Evolutionary conservation across 2,113 vertebrate genomes (phyloP), one percentile per base, ranked within the genome.

Genomic region (Rhinogobius similis): DNA sequence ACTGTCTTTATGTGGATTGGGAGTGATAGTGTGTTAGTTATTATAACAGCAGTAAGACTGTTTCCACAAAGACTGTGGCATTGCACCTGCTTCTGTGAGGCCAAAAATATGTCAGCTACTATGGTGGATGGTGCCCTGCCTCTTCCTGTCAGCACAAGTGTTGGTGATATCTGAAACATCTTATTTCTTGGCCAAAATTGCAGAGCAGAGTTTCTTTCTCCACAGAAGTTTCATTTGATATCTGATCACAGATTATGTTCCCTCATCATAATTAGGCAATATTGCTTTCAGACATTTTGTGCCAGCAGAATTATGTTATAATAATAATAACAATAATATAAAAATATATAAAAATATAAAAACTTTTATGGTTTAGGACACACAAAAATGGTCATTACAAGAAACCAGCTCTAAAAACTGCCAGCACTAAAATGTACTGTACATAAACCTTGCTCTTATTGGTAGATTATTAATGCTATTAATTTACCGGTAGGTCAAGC

Each of bases 221-320:
- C 77, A 68, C 85, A 79, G 75, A 59, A 84, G 84, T 84, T 88
- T 85, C 77, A 85, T 87, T 82, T 88, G 79, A 87, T 88, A 88
- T 88, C 78, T 79, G 85, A 91, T 91, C 82, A 86, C 88, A 85
- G 77, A 91, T 89, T 84, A 88, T 81, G 76, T 73, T 86, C 79
- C 84, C 82, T 39, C 65, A 73, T 89, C 83, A 79, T 89, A 85
- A 87, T 89, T 88, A 83, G 76, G 73, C 88, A 86, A 89, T 87
- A 85, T 86, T 77, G 79, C 76, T 83, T 82, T 83, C 10, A 63
- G 61, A 70, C 65, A 24, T 70, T 84, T 73, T 50, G 68, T 53
- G 82, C 83, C 80, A 79, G 75, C 74, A 77, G 79, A 63, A 56
- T 86, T 81, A 78, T 79, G 82, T 87, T 82, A 87, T 87, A 36